These are phyloP conservation scores for Cichladusa arquata DNA, from an alignment of 2,113 vertebrate genomes.

Conservation along the genomic window DNA sequence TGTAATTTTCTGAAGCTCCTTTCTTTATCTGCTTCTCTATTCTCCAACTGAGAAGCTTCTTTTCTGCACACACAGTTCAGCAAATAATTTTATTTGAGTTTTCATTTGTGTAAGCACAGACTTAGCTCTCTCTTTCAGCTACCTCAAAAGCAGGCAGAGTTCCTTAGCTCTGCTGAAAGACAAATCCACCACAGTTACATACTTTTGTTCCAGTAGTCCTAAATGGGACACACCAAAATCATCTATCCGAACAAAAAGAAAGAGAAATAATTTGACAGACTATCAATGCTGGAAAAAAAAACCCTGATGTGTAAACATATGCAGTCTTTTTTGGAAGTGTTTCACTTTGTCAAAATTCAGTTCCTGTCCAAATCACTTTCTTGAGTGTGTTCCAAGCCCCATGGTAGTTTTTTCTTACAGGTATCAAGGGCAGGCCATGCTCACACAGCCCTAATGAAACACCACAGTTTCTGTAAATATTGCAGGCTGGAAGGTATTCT, in stretches of 20 bases:
- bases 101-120: not conserved
- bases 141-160: not conserved
- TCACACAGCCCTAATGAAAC: not conserved
- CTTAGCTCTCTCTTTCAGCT: not conserved
- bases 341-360: not conserved
- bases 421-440: not conserved
- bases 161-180: not conserved
- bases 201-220: not conserved
- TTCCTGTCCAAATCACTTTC: not conserved
- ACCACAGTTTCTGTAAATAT: not conserved
- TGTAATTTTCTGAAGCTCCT: not conserved
- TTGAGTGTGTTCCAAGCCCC: not conserved
- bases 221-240: not conserved
- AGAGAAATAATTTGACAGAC: not conserved
- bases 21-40: not conserved
- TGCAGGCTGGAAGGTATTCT: not conserved
- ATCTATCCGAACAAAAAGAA: not conserved
- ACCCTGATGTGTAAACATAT: not conserved
- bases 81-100: not conserved
- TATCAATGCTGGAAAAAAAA: not conserved
- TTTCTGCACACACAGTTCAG: not conserved
- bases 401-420: not conserved
- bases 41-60: not conserved
- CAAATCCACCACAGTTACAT: not conserved
- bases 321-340: not conserved